Percentiles rank a stretch among this genome's conserved stretches.
Conservation (phyloP, 1,140 invertebrate species). For the Leptinotarsa undecemlineata region DNA sequence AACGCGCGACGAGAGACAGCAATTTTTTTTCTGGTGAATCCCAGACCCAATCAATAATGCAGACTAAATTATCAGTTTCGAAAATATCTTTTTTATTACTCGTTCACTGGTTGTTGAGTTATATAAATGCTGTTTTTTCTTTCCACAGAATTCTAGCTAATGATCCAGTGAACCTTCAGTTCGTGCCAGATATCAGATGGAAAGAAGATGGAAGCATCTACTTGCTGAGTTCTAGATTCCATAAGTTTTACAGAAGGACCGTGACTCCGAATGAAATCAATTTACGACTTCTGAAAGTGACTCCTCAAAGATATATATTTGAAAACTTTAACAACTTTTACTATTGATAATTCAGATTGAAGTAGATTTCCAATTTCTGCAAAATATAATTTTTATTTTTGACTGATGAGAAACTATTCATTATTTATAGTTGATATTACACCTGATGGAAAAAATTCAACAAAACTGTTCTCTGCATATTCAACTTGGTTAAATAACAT, state of each 20-base stretch:
- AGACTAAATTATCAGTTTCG: background rate
- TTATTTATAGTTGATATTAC: too few species aligned
- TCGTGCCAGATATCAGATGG: slow-evolving; percentile 72
- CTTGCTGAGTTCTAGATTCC: slow-evolving; percentile 72
- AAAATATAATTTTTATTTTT: too few species aligned
- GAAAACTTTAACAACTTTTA: background rate
- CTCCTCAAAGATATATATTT: background rate
- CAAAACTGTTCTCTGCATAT: too few species aligned
- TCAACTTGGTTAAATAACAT: too few species aligned
- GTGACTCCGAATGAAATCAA: slow-evolving; percentile 65
- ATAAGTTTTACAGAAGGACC: slow-evolving; percentile 73
- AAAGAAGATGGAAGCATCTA: slow-evolving; percentile 70
- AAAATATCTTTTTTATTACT: background rate
- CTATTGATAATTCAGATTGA: background rate
- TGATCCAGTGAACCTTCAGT: slow-evolving; percentile 71
- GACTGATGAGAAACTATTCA: too few species aligned
- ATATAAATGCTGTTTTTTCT: background rate
- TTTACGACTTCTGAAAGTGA: slow-evolving; percentile 61
- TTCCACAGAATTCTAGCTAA: slow-evolving; percentile 67
- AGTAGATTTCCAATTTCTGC: background rate
- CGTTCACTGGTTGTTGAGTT: background rate
- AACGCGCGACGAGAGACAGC: too few species aligned
- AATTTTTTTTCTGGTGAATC: too few species aligned
- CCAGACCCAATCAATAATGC: too few species aligned
- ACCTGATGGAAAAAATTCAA: too few species aligned